Percentiles rank a stretch among this genome's conserved stretches.
Evolutionary conservation across 2,113 vertebrate species (phyloP).

Genomic region (Cichladusa arquata): DNA sequence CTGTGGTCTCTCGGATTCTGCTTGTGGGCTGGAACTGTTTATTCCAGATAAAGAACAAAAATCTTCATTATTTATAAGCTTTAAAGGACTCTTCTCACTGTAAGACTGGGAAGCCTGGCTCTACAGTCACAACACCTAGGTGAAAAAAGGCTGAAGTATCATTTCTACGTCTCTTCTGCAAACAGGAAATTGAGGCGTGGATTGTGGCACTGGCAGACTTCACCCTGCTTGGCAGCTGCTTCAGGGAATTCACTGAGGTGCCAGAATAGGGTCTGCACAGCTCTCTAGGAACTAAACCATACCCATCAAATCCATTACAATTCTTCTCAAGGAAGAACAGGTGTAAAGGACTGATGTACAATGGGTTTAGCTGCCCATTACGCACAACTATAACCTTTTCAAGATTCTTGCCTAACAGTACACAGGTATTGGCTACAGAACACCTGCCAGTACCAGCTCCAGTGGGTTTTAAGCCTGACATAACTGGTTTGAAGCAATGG

Average conservation of each 20-base stretch:
- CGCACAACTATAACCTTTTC: background rate
- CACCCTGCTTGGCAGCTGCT: background rate
- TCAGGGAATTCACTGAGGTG: background rate
- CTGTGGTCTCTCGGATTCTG: background rate
- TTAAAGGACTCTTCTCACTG: background rate
- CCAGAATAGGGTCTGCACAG: accelerated
- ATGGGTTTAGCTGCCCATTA: background rate
- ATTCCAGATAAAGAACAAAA: background rate
- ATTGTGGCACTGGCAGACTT: background rate
- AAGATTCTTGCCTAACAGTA: background rate
- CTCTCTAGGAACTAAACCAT: background rate
- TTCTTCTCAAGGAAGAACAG: background rate
- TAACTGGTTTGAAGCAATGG: background rate
- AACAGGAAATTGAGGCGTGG: background rate
- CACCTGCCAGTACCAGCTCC: background rate
- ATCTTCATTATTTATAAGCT: background rate
- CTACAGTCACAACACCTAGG: background rate
- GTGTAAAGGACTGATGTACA: background rate
- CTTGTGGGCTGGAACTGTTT: background rate
- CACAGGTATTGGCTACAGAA: background rate
- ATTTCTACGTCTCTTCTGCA: background rate
- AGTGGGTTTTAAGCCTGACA: background rate
- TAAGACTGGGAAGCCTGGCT: background rate
- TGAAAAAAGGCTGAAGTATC: background rate
- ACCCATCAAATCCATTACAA: background rate